Conservation (phyloP, 2,797 vertebrate genomes). For the Limnodromus scolopaceus region DNA sequence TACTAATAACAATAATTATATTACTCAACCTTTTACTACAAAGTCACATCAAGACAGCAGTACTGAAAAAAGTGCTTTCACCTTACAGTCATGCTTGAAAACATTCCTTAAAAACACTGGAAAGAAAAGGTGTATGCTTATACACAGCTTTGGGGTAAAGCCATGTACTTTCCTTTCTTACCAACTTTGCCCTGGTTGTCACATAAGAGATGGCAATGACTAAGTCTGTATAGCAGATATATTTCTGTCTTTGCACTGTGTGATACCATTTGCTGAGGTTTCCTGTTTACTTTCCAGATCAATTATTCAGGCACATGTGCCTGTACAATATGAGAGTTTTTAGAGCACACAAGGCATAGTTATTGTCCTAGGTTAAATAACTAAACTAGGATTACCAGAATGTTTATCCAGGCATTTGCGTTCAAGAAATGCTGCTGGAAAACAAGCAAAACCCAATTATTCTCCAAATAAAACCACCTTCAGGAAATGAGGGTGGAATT, state of each 20-base stretch:
- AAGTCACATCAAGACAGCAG: not conserved
- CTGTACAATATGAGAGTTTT: not conserved
- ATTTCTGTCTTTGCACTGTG: not conserved
- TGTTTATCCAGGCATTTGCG: not conserved
- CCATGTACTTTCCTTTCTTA: not conserved
- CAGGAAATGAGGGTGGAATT: not conserved
- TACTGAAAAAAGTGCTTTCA: not conserved
- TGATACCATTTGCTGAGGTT: not conserved
- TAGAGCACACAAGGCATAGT: not conserved
- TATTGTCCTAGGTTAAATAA: not conserved
- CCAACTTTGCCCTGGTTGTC: not conserved
- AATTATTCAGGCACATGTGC: not conserved
- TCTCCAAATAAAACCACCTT: not conserved
- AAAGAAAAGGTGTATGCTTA: not conserved
- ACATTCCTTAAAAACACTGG: not conserved
- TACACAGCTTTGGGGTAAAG: not conserved
- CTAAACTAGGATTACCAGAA: not conserved
- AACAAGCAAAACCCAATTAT: not conserved
- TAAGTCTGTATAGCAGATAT: not conserved
- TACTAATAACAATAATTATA: not conserved
- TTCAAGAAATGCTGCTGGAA: not conserved
- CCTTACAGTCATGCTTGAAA: not conserved
- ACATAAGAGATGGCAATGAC: not conserved
- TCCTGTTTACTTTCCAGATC: not conserved
- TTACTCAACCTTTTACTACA: not conserved